Evolutionary conservation across 2,888 invertebrate species (phyloP).

Genomic region (Pseudococcus longispinus): DNA sequence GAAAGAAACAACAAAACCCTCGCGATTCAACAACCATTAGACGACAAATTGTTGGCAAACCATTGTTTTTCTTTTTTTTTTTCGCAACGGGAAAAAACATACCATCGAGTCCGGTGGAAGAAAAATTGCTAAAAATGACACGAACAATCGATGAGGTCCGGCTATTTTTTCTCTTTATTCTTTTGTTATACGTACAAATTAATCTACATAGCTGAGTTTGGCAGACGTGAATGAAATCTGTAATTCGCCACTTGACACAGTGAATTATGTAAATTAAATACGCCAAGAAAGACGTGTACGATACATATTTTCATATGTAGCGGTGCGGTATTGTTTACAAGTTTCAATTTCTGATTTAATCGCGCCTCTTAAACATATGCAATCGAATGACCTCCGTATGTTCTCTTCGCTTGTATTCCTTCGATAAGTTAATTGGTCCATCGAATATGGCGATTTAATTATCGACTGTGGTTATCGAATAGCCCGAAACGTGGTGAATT

Average conservation of each 20-base stretch:
- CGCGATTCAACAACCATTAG: neutral
- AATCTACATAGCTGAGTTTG: neutral
- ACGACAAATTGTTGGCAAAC: constrained; percentile 15
- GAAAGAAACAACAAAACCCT: neutral
- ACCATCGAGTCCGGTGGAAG: neutral
- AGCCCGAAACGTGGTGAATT: neutral
- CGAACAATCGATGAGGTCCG: neutral
- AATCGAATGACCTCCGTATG: constrained; percentile 38
- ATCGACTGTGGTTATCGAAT: constrained; percentile 25
- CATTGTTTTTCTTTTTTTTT: neutral
- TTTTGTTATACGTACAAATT: neutral
- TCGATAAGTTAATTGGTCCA: constrained; percentile 42
- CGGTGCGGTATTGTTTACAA: constrained; percentile 10
- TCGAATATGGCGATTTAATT: constrained; percentile 41
- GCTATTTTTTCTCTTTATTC: constrained; percentile 8
- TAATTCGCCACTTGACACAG: neutral
- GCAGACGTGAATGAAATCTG: constrained; percentile 4
- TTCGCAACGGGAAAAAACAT: neutral
- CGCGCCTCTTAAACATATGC: neutral
- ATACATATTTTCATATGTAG: constrained; percentile 1
- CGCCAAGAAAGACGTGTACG: neutral
- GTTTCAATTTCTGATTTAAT: constrained; percentile 42
- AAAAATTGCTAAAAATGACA: constrained; percentile 1
- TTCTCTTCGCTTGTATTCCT: constrained; percentile 25
- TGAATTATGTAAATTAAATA: constrained; percentile 27